Evolutionary conservation across 1,140 invertebrate genomes (phyloP).

Genomic region (Dreissena polymorpha): DNA sequence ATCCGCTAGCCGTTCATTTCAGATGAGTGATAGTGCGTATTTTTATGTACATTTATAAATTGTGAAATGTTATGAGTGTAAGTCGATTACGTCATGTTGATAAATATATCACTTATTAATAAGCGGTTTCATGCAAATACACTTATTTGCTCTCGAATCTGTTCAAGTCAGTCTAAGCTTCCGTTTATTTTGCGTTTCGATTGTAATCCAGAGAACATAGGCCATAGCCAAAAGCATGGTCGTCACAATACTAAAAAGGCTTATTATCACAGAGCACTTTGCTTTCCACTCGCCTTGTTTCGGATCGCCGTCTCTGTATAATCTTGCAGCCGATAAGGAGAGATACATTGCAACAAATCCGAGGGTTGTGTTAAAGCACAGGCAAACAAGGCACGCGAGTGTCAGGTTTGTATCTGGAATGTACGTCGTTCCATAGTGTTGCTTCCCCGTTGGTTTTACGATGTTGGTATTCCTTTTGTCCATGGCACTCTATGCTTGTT

Average conservation of each 20-base stretch:
- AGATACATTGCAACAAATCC: slow-evolving; percentile 55
- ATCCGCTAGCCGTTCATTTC: too few relatives aligned
- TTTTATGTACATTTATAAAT: too few relatives aligned
- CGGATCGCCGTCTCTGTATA: slow-evolving; percentile 44
- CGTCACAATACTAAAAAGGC: slow-evolving; percentile 51
- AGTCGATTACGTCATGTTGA: too few relatives aligned
- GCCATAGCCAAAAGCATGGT: slow-evolving; percentile 52
- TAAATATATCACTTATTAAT: too few relatives aligned
- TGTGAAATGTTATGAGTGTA: too few relatives aligned
- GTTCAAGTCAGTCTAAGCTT: background rate
- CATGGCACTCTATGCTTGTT: too few relatives aligned
- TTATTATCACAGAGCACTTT: slow-evolving; percentile 45
- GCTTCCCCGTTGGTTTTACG: too few relatives aligned
- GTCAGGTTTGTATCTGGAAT: slow-evolving; percentile 53
- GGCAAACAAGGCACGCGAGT: slow-evolving; percentile 47
- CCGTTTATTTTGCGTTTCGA: slow-evolving; percentile 29
- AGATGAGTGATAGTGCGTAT: too few relatives aligned
- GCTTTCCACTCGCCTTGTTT: slow-evolving; percentile 45
- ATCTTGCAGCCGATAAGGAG: slow-evolving; percentile 45
- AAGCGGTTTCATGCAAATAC: too few relatives aligned
- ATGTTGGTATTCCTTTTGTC: background rate
- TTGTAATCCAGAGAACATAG: slow-evolving; percentile 43
- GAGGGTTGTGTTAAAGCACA: slow-evolving; percentile 54
- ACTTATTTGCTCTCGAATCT: too few relatives aligned
- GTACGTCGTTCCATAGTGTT: background rate